These are phyloP conservation scores for Glyphotaelius pellucidus DNA, from an alignment of 2,888 invertebrate species.

Conservation along the genomic window DNA sequence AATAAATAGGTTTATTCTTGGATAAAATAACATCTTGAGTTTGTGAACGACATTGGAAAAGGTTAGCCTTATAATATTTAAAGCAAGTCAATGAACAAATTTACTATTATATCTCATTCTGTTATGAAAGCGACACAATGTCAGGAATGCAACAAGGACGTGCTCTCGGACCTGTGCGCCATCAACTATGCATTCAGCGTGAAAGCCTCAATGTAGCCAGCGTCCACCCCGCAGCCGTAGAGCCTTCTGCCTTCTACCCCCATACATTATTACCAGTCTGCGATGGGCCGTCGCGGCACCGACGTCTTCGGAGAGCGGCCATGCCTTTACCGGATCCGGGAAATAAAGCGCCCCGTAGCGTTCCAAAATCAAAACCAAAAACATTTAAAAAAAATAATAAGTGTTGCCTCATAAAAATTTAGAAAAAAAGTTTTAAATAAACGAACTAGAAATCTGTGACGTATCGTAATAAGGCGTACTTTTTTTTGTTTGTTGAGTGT, in stretches of 20 bases:
- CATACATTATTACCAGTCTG: slow-evolving; percentile 59
- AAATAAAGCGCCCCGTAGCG: slow-evolving; percentile 5
- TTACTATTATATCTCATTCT: not conserved
- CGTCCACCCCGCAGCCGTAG: slow-evolving; percentile 24
- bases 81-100: too few species aligned
- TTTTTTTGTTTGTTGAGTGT: not conserved
- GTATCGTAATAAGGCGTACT: not conserved
- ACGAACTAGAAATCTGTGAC: not conserved
- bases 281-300: slow-evolving; percentile 56
- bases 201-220: not conserved
- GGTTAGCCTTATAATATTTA: too few species aligned
- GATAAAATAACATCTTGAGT: too few species aligned
- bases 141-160: not conserved
- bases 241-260: slow-evolving; percentile 33
- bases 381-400: not conserved
- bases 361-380: slow-evolving; percentile 23
- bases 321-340: slow-evolving; percentile 10
- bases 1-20: too few species aligned
- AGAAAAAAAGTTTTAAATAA: not conserved
- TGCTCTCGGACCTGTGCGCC: not conserved
- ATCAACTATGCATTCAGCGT: not conserved
- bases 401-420: not conserved
- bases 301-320: slow-evolving; percentile 36
- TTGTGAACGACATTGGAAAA: too few species aligned
- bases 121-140: not conserved